Evolutionary conservation across 2,113 vertebrate species (phyloP).

Genomic region (Onychorhynchus coronatus): DNA sequence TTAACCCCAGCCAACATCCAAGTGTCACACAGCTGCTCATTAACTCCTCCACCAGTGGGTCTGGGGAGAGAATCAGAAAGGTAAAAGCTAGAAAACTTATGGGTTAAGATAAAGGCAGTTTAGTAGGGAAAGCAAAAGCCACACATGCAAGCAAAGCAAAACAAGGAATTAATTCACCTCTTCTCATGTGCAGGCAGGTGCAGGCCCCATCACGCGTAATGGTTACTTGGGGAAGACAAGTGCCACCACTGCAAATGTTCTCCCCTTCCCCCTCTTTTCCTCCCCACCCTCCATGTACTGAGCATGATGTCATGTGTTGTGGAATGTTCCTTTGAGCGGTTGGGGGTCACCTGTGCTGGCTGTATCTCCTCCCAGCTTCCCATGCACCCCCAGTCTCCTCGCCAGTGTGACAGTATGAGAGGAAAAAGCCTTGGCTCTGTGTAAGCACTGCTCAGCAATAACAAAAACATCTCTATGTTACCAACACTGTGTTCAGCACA

Average conservation of each 20-base stretch:
- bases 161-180: neutral
- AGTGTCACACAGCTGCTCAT: rapidly evolving
- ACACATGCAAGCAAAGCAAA: neutral
- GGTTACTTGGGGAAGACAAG: neutral
- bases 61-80: neutral
- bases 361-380: neutral
- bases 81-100: neutral
- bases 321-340: neutral
- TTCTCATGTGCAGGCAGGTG: neutral
- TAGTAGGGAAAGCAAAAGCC: neutral
- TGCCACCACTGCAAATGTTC: neutral
- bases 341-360: neutral
- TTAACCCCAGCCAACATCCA: neutral
- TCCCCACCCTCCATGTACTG: no score
- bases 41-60: neutral
- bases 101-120: neutral
- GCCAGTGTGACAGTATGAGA: neutral
- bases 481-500: neutral
- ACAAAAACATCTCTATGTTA: neutral
- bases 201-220: neutral
- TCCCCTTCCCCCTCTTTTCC: rapidly evolving
- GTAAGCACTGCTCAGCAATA: neutral
- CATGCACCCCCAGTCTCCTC: neutral
- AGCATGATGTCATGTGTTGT: neutral
- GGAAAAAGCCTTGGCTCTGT: neutral